phyloP scores from a whole-genome alignment of 2,797 vertebrate genomes.

The Hyperoplus immaculatus region DNA sequence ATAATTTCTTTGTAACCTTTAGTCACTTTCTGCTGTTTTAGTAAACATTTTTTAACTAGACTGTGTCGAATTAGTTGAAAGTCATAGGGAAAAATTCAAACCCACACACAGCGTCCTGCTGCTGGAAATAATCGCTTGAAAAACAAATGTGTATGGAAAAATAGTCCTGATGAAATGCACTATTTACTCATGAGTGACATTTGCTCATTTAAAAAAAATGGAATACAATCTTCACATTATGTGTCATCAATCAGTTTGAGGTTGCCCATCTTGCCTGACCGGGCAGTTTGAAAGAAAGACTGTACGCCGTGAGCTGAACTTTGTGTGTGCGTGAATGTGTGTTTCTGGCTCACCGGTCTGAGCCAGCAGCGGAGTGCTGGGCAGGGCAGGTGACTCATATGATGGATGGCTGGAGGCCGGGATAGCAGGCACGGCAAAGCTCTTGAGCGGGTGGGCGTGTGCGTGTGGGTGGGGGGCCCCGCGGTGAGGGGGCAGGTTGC shows the following conservation, averaged over 20 bases:
- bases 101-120: background rate
- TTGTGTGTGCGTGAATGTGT: conserved; percentile 1
- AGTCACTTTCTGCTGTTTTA: too few relatives aligned
- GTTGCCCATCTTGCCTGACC: background rate
- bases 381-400: conserved; percentile 91
- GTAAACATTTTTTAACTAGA: background rate
- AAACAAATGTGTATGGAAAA: background rate
- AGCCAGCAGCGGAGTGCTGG: conserved; percentile 92
- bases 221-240: background rate
- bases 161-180: background rate
- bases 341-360: conserved; percentile 88
- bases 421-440: conserved; percentile 94
- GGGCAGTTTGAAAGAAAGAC: too few relatives aligned
- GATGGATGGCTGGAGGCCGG: conserved; percentile 80
- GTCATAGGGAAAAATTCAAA: background rate
- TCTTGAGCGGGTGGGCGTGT: conserved; percentile 94
- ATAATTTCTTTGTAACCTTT: too few relatives aligned
- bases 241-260: background rate
- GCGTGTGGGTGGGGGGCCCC: conserved; percentile 82
- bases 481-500: conserved; percentile 88
- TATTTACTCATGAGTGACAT: background rate
- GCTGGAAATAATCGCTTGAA: background rate
- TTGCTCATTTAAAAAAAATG: background rate
- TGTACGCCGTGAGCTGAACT: too few relatives aligned
- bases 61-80: too few relatives aligned